Conservation (phyloP, 2,797 vertebrate species). For the Rhinophrynus dorsalis region DNA sequence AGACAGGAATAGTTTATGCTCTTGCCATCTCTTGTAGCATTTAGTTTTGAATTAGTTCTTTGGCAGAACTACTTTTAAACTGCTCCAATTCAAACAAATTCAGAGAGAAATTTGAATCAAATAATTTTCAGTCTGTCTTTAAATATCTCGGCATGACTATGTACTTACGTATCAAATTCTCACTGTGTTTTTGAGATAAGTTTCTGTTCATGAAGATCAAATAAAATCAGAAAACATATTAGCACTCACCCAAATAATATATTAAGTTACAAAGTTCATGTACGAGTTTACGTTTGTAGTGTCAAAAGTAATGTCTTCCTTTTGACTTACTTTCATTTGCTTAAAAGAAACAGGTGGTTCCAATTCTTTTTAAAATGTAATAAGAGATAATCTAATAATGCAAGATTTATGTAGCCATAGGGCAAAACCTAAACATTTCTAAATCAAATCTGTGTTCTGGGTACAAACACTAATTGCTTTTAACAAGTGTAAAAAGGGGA, state of each 20-base stretch:
- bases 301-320: constrained; percentile 49
- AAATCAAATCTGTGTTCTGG: constrained; percentile 55
- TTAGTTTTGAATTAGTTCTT: constrained; percentile 31
- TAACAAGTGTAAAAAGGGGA: constrained; percentile 59
- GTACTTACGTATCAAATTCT: constrained; percentile 26
- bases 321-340: constrained; percentile 33
- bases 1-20: constrained; percentile 4
- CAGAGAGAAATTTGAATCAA: constrained; percentile 24
- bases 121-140: constrained; percentile 31
- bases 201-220: constrained; percentile 3
- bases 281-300: constrained; percentile 38
- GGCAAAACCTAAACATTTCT: constrained; percentile 55
- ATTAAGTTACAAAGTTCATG: constrained; percentile 46
- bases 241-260: constrained; percentile 33
- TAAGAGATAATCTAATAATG: constrained; percentile 55
- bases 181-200: not conserved
- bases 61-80: constrained; percentile 15
- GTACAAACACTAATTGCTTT: constrained; percentile 61
- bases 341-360: constrained; percentile 54
- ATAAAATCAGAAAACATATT: constrained; percentile 30
- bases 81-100: constrained; percentile 32
- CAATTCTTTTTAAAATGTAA: constrained; percentile 53
- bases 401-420: constrained; percentile 57
- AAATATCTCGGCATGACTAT: constrained; percentile 29
- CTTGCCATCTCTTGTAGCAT: constrained; percentile 21